Evolutionary conservation across 2,888 invertebrate genomes (phyloP).

Genomic region (Volucella inanis): DNA sequence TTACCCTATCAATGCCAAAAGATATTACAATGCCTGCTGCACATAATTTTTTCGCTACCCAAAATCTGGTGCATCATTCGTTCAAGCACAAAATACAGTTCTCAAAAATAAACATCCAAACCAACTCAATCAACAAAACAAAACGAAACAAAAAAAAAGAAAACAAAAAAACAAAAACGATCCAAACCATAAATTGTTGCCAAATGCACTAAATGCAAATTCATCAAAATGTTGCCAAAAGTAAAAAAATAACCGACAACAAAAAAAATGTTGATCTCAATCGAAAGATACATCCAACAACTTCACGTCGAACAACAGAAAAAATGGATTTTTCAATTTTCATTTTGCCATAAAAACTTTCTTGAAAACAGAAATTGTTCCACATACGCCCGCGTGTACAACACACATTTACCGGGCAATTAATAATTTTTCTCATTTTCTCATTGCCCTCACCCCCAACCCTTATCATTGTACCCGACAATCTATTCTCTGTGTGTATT

Average conservation of each 20-base stretch:
- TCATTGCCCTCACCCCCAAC: neutral
- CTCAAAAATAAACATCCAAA: neutral
- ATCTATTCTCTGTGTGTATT: neutral
- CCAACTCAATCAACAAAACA: no score
- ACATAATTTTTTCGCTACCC: neutral
- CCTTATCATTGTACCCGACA: neutral
- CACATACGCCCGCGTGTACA: constrained; percentile 61
- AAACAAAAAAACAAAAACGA: constrained; percentile 1
- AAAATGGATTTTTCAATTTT: constrained; percentile 27
- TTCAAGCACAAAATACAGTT: constrained; percentile 11
- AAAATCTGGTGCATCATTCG: neutral
- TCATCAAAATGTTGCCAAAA: constrained; percentile 41
- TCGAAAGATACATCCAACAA: constrained; percentile 5
- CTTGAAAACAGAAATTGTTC: constrained; percentile 43
- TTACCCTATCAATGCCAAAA: constrained; percentile 3
- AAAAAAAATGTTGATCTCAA: neutral
- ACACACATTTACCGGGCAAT: constrained; percentile 39
- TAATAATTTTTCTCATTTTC: constrained; percentile 20
- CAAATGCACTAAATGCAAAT: constrained; percentile 46
- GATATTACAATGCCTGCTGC: neutral
- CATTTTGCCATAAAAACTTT: constrained; percentile 31
- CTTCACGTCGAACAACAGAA: constrained; percentile 4
- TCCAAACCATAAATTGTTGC: constrained; percentile 27
- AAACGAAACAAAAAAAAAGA: no score
- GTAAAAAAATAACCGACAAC: neutral